Evolutionary conservation across 2,113 vertebrate species (phyloP), one percentile per base, ranked within the genome.

Genomic region (Ceratotherium simum): DNA sequence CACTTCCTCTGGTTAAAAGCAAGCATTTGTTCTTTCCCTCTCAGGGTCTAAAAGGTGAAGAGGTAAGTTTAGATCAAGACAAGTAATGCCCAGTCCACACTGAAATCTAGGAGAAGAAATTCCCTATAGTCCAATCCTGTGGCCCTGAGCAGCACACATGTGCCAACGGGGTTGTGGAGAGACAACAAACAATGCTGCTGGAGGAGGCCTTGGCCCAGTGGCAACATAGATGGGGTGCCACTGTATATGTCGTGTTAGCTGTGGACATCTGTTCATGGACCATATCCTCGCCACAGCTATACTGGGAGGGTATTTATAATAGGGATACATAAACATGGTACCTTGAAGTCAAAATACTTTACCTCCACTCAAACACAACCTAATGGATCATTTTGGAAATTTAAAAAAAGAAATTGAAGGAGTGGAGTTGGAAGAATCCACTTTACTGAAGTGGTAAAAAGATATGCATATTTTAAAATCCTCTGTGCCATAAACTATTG

Each of bases 1-100:
- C 25, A 33, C 46, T 93, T 92, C 80, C 83, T 85, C 29, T 87
- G 54, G 58, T 90, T 86, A 46, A 90, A 92, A 96, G 42, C 60
- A 58, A 80, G 69, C 31, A 60, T 87, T 90, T 82, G 33, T 80
- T 79, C 39, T 81, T 92, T 84, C 56, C 69, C 0, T 51, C 27
- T 64, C 20, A n/a, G 78, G 27, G 23, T 94, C 25, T 42, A 64
- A 79, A 83, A 83, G 80, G n/a, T 75, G 78, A 83, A 96, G 48
- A 79, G 46, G 11, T 46, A 79, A 70, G n/a, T 65, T 90, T 46
- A 70, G 64, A 90, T 84, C 29, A 69, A 94, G 33, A 72, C 10
- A 42, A 62, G 46, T 36, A 33, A 86, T n/a, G 33, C 48, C 82
- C 69, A 78, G 76, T 33, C 54, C 58, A 89, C 64, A 80, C 13